A percentile compares a stretch with the other conserved stretches of the same genome.
These are phyloP conservation scores for Antheraea mylitta DNA, from an alignment of 1,140 invertebrate species.

Conservation along the genomic window DNA sequence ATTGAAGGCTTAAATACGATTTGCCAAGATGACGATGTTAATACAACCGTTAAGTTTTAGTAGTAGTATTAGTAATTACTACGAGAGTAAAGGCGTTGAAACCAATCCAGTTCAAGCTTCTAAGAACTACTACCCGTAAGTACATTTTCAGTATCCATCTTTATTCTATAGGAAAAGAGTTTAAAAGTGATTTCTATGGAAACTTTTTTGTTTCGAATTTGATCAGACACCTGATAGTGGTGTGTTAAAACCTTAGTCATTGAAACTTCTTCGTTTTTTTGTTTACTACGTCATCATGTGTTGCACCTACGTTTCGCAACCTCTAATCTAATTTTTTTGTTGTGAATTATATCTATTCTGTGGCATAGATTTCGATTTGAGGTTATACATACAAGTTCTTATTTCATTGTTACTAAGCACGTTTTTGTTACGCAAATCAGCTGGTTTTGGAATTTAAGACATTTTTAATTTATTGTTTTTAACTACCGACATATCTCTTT, in stretches of 20 bases:
- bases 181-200: not conserved
- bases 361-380: not conserved
- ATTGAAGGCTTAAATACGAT: constrained; percentile 69
- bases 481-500: not conserved
- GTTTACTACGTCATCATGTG: constrained; percentile 30
- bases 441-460: not conserved
- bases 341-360: constrained; percentile 7
- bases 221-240: not conserved
- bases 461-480: not conserved
- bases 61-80: constrained; percentile 71
- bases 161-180: not conserved
- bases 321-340: constrained; percentile 18
- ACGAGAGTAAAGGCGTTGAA: constrained; percentile 55
- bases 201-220: not conserved
- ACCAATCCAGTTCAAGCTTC: constrained; percentile 38
- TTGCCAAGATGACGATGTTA: constrained; percentile 73
- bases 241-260: not conserved
- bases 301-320: constrained; percentile 24
- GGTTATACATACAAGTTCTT: not conserved
- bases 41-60: constrained; percentile 75
- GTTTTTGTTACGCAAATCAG: not conserved
- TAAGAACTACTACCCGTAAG: constrained; percentile 56
- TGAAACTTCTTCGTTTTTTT: constrained; percentile 11
- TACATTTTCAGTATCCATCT: constrained; percentile 26
- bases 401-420: not conserved